Percentiles rank a stretch among this genome's conserved stretches.
phyloP scores from a whole-genome alignment of 2,113 vertebrate genomes.

The Microtus montanus region DNA sequence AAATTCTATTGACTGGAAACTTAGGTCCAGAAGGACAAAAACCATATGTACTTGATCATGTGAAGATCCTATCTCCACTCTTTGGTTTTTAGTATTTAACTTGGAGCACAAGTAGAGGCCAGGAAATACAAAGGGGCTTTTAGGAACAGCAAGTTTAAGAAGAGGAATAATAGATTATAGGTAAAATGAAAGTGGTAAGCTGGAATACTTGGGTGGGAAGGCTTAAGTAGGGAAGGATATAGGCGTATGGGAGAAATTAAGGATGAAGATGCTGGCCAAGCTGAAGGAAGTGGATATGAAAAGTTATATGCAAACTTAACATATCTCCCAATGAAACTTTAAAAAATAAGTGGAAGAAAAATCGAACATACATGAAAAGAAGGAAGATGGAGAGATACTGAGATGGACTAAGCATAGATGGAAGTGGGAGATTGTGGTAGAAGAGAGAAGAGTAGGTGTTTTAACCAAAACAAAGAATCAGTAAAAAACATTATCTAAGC shows the following conservation, averaged over 20 bases:
- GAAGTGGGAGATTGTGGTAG: neutral
- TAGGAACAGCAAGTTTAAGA: neutral
- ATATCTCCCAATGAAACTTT: neutral
- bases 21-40: neutral
- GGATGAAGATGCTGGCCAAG: neutral
- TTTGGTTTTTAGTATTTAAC: neutral
- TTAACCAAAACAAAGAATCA: neutral
- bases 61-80: neutral
- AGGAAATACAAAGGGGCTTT: neutral
- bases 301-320: neutral
- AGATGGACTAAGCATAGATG: neutral
- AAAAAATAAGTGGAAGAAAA: neutral
- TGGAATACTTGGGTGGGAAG: neutral
- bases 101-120: neutral
- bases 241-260: neutral
- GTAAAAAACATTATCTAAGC: neutral
- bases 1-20: neutral
- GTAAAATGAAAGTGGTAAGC: neutral
- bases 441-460: neutral
- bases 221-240: neutral
- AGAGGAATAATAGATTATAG: neutral
- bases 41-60: neutral
- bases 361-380: neutral
- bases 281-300: neutral
- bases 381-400: neutral